These are phyloP conservation scores for Naso thynnoides DNA, from an alignment of 2,797 vertebrate species.

Conservation along the genomic window DNA sequence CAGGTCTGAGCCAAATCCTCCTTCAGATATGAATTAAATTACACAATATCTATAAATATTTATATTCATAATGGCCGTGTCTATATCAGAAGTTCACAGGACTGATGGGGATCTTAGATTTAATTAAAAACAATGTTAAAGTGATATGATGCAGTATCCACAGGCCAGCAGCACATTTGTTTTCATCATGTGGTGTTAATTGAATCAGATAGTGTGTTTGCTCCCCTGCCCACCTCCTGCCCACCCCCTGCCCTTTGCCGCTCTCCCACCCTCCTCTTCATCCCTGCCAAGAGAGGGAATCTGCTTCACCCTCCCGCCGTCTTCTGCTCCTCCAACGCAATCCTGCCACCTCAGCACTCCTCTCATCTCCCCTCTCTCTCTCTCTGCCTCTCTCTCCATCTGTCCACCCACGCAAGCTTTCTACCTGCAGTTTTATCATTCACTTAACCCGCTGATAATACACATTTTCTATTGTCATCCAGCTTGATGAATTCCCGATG, in stretches of 20 bases:
- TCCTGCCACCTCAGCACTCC: constrained; percentile 19
- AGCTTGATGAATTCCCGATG: constrained; percentile 22
- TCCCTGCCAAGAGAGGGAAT: constrained; percentile 34
- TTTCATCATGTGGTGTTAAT: constrained; percentile 38
- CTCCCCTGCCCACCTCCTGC: constrained; percentile 49
- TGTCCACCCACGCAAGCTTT: constrained; percentile 43
- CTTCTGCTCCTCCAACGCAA: constrained; percentile 36
- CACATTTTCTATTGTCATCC: constrained; percentile 16
- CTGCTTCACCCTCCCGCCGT: constrained; percentile 33
- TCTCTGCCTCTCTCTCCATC: constrained; percentile 21
- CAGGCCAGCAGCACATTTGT: constrained; percentile 7
- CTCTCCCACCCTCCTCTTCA: constrained; percentile 48
- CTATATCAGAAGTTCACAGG: background rate
- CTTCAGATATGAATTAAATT: background rate
- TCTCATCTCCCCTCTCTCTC: constrained; percentile 3
- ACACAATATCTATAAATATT: background rate
- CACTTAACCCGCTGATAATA: constrained; percentile 39
- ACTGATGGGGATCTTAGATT: background rate
- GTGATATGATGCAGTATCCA: background rate
- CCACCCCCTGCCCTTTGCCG: constrained; percentile 38
- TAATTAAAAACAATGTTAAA: constrained; percentile 1
- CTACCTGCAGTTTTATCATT: constrained; percentile 48
- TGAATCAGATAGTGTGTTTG: constrained; percentile 53
- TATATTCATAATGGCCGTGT: background rate
- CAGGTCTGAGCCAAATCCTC: constrained; percentile 13